Evolutionary conservation across 2,888 invertebrate species (phyloP).

Genomic region (Shargacucullia verbasci): DNA sequence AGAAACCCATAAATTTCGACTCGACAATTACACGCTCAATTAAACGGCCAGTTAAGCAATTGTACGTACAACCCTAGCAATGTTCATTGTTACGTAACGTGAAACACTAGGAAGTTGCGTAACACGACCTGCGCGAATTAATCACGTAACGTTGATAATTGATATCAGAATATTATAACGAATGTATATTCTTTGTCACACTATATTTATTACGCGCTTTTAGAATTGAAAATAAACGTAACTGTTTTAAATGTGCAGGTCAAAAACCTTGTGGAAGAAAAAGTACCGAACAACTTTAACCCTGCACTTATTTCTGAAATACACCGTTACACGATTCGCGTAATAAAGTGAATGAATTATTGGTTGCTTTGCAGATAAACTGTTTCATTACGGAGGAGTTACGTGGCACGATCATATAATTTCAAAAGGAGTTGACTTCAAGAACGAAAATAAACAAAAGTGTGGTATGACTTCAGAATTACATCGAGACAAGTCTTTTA

Average conservation of each 20-base stretch:
- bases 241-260: constrained; percentile 2
- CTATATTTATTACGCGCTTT: neutral
- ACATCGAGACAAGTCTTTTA: neutral
- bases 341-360: constrained; percentile 8
- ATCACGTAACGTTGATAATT: constrained; percentile 53
- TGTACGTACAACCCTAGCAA: constrained; percentile 41
- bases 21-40: constrained; percentile 18
- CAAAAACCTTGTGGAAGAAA: constrained; percentile 19
- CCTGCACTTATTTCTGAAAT: constrained; percentile 20
- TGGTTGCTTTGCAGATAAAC: neutral
- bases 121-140: constrained; percentile 36
- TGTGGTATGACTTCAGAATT: neutral
- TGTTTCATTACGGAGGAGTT: constrained; percentile 14
- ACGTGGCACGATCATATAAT: neutral
- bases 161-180: constrained; percentile 50
- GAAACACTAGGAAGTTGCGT: constrained; percentile 49
- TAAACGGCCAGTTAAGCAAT: constrained; percentile 12
- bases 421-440: neutral
- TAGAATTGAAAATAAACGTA: neutral
- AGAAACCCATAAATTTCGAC: constrained; percentile 14
- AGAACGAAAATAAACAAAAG: too few relatives aligned
- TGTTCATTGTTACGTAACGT: constrained; percentile 37
- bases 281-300: neutral
- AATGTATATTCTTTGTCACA: constrained; percentile 14
- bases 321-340: neutral